Evolutionary conservation across 2,113 vertebrate genomes (phyloP), one percentile per base, ranked within the genome.

Genomic region (Macquaria ambigua): DNA sequence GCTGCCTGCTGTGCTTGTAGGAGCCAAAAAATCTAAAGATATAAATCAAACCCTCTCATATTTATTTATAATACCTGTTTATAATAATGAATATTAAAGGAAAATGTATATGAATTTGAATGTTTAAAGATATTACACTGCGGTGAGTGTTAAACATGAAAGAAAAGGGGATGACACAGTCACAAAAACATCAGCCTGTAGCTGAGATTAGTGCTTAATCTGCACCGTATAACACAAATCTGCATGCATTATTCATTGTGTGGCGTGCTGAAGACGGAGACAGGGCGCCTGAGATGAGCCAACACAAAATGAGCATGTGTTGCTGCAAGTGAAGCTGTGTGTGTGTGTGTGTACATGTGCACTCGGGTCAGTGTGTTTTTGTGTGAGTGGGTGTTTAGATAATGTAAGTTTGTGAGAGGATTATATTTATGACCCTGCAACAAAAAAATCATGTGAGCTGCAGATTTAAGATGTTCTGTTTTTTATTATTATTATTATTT

Each of bases 181-280:
- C 25, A 53, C 9, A 59, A 31, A 46, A 46, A 77, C 77, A 71
- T 58, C 59, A 46, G 83, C 77, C 81, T 66, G 77, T 84, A 78
- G 84, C 76, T 50, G 53, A 79, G 81, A 85, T 90, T 84, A 83
- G 69, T 67, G 63, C 66, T 86, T 85, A 82, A 88, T 91, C 83
- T 87, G 83, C 84, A 70, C 1, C 18, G 21, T 76, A 52, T 55
- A 79, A 84, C 63, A 84, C 85, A 84, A 77, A 86, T 74, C 53
- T 74, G 48, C 20, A 87, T 87, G 41, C 61, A 90, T 90, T 87
- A 90, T 93, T 93, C 74, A 93, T 85, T 72, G 55, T 72, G 76
- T 25, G 43, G 64, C 8, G 2, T 25, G 79, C 79, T 84, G 83
- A 52, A 28, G 68, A 85, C 43, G 15, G 31, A 43, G 31, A 55